These are phyloP conservation scores for Myiopsitta monachus DNA, from an alignment of 2,113 vertebrate species.

Conservation along the genomic window DNA sequence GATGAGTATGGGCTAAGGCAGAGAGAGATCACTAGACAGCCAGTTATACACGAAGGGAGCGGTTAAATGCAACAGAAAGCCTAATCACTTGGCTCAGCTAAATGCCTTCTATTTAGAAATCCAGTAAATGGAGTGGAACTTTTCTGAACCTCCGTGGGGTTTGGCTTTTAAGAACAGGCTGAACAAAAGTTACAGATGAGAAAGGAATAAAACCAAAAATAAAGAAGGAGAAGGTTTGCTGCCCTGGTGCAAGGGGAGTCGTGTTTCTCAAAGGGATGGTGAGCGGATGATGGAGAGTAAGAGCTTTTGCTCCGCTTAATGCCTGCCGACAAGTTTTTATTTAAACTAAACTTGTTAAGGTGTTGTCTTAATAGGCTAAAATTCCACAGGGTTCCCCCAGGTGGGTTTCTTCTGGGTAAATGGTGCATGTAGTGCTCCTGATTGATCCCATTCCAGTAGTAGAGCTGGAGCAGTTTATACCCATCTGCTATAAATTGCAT, in stretches of 20 bases:
- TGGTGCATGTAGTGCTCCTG: slow-evolving; percentile 57
- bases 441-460: slow-evolving; percentile 66
- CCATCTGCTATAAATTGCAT: slow-evolving; percentile 68
- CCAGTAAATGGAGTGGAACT: slow-evolving; percentile 58
- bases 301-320: slow-evolving; percentile 25
- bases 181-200: slow-evolving; percentile 18
- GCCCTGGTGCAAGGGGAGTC: not conserved
- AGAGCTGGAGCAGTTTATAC: slow-evolving; percentile 53
- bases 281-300: not conserved
- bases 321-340: slow-evolving; percentile 66
- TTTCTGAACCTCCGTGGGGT: not conserved
- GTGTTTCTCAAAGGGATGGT: not conserved
- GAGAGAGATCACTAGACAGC: not conserved
- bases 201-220: not conserved
- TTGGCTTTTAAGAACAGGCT: not conserved
- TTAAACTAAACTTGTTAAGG: slow-evolving; percentile 71
- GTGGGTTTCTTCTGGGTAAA: slow-evolving; percentile 73
- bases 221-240: not conserved
- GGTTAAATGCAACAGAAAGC: not conserved
- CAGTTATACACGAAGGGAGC: not conserved
- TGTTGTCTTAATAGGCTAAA: slow-evolving; percentile 72
- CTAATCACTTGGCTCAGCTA: slow-evolving; percentile 2
- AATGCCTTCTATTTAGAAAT: slow-evolving; percentile 51
- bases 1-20: not conserved
- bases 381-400: slow-evolving; percentile 58